Evolutionary conservation across 2,888 invertebrate species (phyloP).

Genomic region (Neria commutata): DNA sequence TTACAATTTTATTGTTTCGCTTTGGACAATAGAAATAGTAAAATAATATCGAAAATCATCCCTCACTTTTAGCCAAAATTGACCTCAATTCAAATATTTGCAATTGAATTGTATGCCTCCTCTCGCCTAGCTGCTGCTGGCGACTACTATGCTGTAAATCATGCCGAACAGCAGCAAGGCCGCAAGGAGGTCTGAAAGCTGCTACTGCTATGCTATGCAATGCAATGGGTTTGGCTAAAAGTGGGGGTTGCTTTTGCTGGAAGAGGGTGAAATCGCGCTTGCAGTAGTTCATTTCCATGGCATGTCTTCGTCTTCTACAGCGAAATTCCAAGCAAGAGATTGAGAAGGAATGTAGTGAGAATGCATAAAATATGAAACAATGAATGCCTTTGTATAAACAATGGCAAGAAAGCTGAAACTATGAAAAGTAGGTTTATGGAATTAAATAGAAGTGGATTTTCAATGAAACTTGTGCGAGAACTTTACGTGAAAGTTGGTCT

Average conservation of each 20-base stretch:
- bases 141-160: background rate
- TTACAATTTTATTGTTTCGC: background rate
- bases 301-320: background rate
- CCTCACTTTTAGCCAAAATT: slow-evolving; percentile 22
- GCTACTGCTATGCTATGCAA: too few relatives aligned
- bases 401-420: background rate
- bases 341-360: background rate
- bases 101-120: slow-evolving; percentile 25
- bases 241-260: too few relatives aligned
- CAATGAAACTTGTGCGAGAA: background rate
- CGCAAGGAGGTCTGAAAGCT: background rate
- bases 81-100: slow-evolving; percentile 52
- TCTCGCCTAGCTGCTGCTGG: too few relatives aligned
- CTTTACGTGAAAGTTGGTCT: background rate
- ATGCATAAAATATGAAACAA: background rate
- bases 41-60: background rate
- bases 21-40: background rate
- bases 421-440: background rate
- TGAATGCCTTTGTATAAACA: background rate
- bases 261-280: too few relatives aligned
- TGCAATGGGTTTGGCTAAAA: too few relatives aligned
- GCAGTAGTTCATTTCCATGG: background rate
- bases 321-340: background rate
- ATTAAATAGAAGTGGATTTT: background rate
- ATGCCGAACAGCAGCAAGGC: background rate